These are phyloP conservation scores for Peribatodes rhomboidaria DNA, from an alignment of 2,888 invertebrate species.

Conservation along the genomic window DNA sequence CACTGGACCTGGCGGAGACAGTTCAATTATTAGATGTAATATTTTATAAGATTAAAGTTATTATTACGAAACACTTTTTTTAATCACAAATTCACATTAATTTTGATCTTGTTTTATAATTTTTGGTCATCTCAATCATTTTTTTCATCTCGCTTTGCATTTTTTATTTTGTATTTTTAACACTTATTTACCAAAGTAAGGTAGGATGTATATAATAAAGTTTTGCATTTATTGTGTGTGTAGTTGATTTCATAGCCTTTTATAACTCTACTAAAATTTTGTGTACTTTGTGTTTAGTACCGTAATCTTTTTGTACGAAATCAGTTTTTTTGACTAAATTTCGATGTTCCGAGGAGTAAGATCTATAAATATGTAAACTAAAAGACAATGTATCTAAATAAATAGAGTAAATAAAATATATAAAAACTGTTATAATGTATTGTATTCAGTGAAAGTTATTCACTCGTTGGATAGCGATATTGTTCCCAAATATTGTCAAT, in stretches of 20 bases:
- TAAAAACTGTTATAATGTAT: conserved; percentile 52
- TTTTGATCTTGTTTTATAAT: background rate
- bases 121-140: background rate
- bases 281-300: conserved; percentile 12
- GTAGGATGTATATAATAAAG: conserved; percentile 40
- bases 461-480: conserved; percentile 62
- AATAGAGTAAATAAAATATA: conserved; percentile 41
- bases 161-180: conserved; percentile 6
- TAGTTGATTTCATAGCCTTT: conserved; percentile 33
- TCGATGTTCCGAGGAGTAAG: conserved; percentile 34
- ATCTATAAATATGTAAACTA: conserved; percentile 38
- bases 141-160: background rate
- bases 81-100: background rate
- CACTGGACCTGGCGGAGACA: no score
- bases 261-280: conserved; percentile 11
- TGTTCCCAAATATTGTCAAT: conserved; percentile 72
- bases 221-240: conserved; percentile 56
- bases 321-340: conserved; percentile 17
- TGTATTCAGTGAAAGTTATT: conserved; percentile 35
- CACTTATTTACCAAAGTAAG: conserved; percentile 53
- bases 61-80: background rate
- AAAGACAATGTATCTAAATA: conserved; percentile 43
- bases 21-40: background rate
- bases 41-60: background rate
- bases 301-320: conserved; percentile 12